phyloP scores from a whole-genome alignment of 2,113 vertebrate species.

The Cavia aperea region DNA sequence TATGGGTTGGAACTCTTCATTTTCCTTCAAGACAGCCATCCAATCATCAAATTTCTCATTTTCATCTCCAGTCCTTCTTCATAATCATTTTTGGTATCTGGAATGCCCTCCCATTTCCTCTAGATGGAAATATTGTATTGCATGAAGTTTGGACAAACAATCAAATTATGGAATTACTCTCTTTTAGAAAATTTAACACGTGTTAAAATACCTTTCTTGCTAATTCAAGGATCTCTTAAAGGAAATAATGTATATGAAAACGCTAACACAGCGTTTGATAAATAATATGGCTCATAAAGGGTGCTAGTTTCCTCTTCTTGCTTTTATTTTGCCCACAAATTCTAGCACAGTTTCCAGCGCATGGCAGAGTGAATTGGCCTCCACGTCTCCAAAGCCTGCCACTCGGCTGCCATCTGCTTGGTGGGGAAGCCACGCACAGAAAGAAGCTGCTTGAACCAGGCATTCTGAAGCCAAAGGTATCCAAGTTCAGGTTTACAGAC shows the following conservation, averaged over 20 bases:
- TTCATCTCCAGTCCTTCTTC: background rate
- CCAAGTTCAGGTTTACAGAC: background rate
- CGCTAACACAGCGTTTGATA: slow-evolving; percentile 42
- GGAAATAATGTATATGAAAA: slow-evolving; percentile 50
- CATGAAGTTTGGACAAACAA: background rate
- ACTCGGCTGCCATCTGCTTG: slow-evolving; percentile 64
- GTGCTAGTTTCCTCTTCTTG: slow-evolving; percentile 58
- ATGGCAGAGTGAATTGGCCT: slow-evolving; percentile 66
- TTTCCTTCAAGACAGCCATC: background rate
- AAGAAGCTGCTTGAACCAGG: slow-evolving; percentile 29
- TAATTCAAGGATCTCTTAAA: slow-evolving; percentile 44
- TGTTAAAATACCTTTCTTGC: background rate
- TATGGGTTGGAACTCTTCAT: background rate
- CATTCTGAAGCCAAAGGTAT: background rate
- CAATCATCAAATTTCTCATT: background rate
- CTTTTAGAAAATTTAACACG: slow-evolving; percentile 9
- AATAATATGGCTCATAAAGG: slow-evolving; percentile 55
- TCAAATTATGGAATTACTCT: background rate
- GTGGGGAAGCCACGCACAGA: slow-evolving; percentile 49
- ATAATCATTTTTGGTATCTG: background rate
- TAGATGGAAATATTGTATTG: background rate
- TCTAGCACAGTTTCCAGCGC: slow-evolving; percentile 60
- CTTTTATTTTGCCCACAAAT: slow-evolving; percentile 68
- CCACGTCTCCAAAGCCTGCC: slow-evolving; percentile 49
- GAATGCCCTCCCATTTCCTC: background rate